A percentile compares a stretch with the other conserved stretches of the same genome.
phyloP scores from a whole-genome alignment of 2,113 vertebrate genomes.

The Rhinopomastus cyanomelas region DNA sequence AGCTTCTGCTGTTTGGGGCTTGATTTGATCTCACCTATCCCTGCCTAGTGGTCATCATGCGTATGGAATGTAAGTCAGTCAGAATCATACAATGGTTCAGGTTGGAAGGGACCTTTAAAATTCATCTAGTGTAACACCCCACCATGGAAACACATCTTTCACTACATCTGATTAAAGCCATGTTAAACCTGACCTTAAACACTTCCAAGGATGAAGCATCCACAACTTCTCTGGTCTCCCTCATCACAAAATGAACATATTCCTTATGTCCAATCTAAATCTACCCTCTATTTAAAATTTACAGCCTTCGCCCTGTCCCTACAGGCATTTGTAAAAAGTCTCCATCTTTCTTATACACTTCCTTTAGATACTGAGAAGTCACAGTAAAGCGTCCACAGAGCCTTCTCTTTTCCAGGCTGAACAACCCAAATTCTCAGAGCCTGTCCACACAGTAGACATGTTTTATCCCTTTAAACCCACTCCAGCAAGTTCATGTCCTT shows the following conservation, averaged over 20 bases:
- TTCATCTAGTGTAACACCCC: not conserved
- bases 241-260: not conserved
- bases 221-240: not conserved
- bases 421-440: accelerated
- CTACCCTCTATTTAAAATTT: not conserved
- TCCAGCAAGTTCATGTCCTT: no score
- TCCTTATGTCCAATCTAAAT: not conserved
- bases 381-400: not conserved
- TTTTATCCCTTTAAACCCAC: not conserved
- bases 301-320: not conserved
- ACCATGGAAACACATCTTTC: not conserved
- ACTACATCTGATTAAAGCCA: not conserved
- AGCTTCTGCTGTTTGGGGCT: not conserved
- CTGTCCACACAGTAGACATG: not conserved
- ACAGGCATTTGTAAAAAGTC: not conserved
- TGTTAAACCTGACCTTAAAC: not conserved
- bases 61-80: not conserved
- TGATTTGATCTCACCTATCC: not conserved
- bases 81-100: not conserved
- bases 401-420: not conserved
- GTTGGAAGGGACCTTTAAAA: not conserved
- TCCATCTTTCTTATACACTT: not conserved
- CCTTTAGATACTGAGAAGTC: not conserved
- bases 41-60: not conserved
- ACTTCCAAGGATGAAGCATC: not conserved